These are phyloP conservation scores for Australoheros scitulus DNA, from an alignment of 2,113 vertebrate species.

Conservation along the genomic window DNA sequence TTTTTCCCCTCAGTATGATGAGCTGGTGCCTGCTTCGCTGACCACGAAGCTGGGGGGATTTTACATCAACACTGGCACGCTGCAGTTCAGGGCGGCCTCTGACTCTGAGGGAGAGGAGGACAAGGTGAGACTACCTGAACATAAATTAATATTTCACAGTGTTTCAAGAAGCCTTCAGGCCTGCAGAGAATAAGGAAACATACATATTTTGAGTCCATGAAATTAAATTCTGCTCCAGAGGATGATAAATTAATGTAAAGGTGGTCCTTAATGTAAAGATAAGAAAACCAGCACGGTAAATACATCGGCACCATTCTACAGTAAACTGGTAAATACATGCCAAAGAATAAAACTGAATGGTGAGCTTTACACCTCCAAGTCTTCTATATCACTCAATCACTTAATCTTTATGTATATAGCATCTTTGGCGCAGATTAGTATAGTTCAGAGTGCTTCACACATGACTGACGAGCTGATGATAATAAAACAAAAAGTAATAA, in stretches of 20 bases:
- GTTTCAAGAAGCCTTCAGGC: background rate
- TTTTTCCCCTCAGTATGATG: constrained; percentile 83
- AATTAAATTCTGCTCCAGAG: background rate
- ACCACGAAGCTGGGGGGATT: constrained; percentile 98
- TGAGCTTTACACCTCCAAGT: background rate
- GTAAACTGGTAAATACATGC: background rate
- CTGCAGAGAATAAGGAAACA: background rate
- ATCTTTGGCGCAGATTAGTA: background rate
- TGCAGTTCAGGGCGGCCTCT: constrained; percentile 94
- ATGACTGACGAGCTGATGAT: background rate
- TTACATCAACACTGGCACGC: constrained; percentile 97
- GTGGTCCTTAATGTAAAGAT: background rate
- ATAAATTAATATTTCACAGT: background rate
- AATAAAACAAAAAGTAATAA: background rate
- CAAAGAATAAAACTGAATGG: background rate
- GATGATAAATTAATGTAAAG: background rate
- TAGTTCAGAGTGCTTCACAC: background rate
- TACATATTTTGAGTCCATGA: background rate
- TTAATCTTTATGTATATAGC: background rate
- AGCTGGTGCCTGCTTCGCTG: constrained; percentile 96
- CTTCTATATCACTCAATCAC: too few relatives aligned
- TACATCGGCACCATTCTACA: background rate
- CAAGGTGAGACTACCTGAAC: constrained; percentile 80
- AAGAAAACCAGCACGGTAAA: background rate
- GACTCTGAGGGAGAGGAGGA: constrained; percentile 93